Evolutionary conservation across 2,113 vertebrate genomes (phyloP), one percentile per base, ranked within the genome.

Genomic region (Himantopus leucocephalus): DNA sequence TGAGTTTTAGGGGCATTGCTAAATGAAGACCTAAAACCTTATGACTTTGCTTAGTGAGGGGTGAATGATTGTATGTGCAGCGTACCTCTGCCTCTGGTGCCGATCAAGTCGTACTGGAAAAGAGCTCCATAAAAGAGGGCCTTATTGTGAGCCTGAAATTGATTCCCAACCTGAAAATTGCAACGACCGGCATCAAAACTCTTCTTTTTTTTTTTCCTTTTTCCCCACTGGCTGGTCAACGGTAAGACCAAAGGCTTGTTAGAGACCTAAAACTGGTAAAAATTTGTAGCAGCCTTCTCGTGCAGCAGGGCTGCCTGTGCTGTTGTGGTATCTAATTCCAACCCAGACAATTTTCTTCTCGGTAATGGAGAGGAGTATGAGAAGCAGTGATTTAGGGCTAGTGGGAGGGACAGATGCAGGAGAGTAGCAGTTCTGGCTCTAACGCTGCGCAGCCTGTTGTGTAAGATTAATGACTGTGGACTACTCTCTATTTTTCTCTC

Each of bases 381-480:
- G 93, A 88, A 66, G 63, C 50, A 79, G 62, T 95, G 97, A 95
- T 95, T 97, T 97, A 97, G 87, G 86, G 84, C 86, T 95, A 24
- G 92, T 92, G 71, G 80, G 90, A 94, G 90, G 96, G 92, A 95
- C 93, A 96, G 95, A 96, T 88, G 88, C 83, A 93, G 88, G 77
- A 95, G 94, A 96, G 88, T 81, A 97, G 92, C 90, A 94, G 86
- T 77, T 94, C 93, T 96, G 91, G 91, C 94, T 95, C 78, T 58
- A 60, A 72, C 37, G 43, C 79, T 74, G 70, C 4, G 1, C 64
- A 92, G 92, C 93, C 93, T 97, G 84, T 95, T 96, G 93, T 88
- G 86, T n/a, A 93, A 97, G 97, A 97, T 97, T 96, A 97, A 97
- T 90, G 89, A 93, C 87, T 83, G 52, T 76, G 72, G 89, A 48